phyloP scores from a whole-genome alignment of 1,140 invertebrate genomes.

The Pseudomyrmex cubaensis region DNA sequence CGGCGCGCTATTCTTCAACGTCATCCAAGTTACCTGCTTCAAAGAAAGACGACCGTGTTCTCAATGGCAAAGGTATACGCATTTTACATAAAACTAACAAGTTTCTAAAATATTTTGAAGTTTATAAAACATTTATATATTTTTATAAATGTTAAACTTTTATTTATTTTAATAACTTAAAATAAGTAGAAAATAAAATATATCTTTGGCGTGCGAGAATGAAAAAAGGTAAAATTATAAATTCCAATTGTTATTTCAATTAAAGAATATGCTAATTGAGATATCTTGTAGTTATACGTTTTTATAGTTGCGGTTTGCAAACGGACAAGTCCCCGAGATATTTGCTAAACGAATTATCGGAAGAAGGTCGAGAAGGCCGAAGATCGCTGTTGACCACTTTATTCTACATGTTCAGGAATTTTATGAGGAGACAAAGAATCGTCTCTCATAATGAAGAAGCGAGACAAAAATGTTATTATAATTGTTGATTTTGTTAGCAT shows the following conservation, averaged over 20 bases:
- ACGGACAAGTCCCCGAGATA: conserved; percentile 43
- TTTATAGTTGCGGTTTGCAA: conserved; percentile 53
- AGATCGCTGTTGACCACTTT: conserved; percentile 17
- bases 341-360: not conserved
- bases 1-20: conserved; percentile 90
- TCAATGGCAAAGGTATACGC: conserved; percentile 87
- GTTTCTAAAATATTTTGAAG: not conserved
- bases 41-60: conserved; percentile 88
- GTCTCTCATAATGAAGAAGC: not conserved
- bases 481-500: no score
- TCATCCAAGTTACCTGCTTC: conserved; percentile 89
- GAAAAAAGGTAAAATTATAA: not conserved
- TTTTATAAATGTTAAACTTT: no score
- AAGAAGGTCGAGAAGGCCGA: not conserved
- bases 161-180: not conserved
- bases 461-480: no score
- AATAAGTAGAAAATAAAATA: not conserved
- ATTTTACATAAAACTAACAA: conserved; percentile 8
- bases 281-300: conserved; percentile 8
- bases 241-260: not conserved
- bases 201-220: not conserved
- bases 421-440: not conserved
- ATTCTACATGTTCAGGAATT: conserved; percentile 6
- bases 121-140: not conserved
- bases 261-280: not conserved